Conservation (phyloP, 2,888 invertebrate genomes). For the Drosophila multiciliata region DNA sequence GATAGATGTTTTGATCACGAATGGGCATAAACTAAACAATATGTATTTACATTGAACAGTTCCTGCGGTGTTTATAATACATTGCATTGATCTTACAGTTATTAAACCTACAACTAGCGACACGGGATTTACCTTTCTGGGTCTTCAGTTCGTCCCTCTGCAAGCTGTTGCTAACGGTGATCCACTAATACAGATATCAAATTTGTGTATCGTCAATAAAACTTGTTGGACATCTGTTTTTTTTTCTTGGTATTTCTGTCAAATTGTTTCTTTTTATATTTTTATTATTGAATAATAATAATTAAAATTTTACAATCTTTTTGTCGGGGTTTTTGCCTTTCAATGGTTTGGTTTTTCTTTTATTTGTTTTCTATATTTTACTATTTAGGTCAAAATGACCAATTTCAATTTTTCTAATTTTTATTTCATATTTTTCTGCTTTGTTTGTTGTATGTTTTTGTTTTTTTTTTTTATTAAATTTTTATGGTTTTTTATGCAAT, state of each 20-base stretch:
- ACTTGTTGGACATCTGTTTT: conserved; percentile 16
- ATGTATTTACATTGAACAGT: conserved; percentile 48
- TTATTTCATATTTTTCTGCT: conserved; percentile 54
- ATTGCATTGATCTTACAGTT: conserved; percentile 29
- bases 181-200: conserved; percentile 16
- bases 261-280: conserved; percentile 72
- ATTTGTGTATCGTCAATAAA: conserved; percentile 20
- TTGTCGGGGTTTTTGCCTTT: conserved; percentile 55
- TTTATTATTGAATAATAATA: conserved; percentile 80
- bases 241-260: conserved; percentile 61
- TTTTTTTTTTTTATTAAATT: conserved; percentile 41
- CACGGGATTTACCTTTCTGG: conserved; percentile 41
- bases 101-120: conserved; percentile 17
- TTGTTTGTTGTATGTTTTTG: conserved; percentile 33
- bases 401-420: conserved; percentile 75
- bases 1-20: conserved; percentile 17
- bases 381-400: conserved; percentile 81
- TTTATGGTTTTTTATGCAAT: conserved; percentile 67
- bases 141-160: background rate
- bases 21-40: conserved; percentile 32
- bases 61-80: conserved; percentile 43
- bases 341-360: conserved; percentile 54
- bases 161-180: background rate
- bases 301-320: conserved; percentile 76
- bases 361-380: conserved; percentile 72